A percentile compares a stretch with the other conserved stretches of the same genome.
phyloP scores from a whole-genome alignment of 2,888 invertebrate species.

The Vandiemenella viatica region DNA sequence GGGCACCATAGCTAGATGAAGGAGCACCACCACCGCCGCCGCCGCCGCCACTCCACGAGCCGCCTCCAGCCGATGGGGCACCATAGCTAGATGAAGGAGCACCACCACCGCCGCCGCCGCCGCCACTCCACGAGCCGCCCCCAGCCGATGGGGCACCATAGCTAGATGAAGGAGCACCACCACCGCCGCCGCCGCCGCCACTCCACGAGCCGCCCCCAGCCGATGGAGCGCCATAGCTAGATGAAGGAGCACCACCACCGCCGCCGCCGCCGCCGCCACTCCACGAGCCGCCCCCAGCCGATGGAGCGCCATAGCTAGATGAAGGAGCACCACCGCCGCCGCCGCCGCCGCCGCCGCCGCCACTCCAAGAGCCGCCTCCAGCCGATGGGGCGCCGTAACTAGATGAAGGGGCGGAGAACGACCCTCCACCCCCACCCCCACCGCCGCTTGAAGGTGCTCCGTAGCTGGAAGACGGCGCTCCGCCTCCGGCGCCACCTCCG shows the following conservation, averaged over 20 bases:
- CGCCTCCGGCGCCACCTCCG: conserved; percentile 21
- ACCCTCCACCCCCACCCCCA: conserved; percentile 15
- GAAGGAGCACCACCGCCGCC: conserved; percentile 24
- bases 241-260: conserved; percentile 20
- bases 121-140: conserved; percentile 21
- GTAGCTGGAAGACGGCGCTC: conserved; percentile 15
- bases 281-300: conserved; percentile 15
- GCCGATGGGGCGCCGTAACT: conserved; percentile 20
- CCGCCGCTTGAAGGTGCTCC: conserved; percentile 9
- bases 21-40: not conserved
- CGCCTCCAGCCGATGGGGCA: conserved; percentile 21
- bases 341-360: conserved; percentile 1
- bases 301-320: conserved; percentile 33
- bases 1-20: conserved; percentile 32
- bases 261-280: conserved; percentile 12
- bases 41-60: conserved; percentile 2
- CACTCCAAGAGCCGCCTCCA: not conserved
- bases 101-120: conserved; percentile 5
- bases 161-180: conserved; percentile 27
- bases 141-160: conserved; percentile 30
- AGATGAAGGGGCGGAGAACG: conserved; percentile 16
- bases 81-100: conserved; percentile 26
- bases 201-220: conserved; percentile 23
- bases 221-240: conserved; percentile 22
- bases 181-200: conserved; percentile 1